Evolutionary conservation across 2,113 vertebrate genomes (phyloP), one percentile per base, ranked within the genome.

Genomic region (Lycaon pictus): DNA sequence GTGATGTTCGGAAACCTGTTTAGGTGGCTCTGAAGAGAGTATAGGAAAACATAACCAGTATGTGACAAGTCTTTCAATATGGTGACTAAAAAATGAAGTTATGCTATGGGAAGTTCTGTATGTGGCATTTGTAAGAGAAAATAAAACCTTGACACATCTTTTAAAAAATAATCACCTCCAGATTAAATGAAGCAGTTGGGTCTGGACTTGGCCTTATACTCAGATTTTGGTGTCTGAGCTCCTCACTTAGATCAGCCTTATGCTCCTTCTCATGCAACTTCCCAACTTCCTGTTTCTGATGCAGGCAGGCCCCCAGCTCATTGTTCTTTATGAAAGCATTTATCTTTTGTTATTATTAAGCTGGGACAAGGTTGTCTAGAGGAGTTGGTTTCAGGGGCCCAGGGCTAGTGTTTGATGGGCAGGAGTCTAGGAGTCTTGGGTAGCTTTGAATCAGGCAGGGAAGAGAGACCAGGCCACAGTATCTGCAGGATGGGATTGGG

Each of bases 321-420:
- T 55, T 84, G 79, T 81, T 82, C 65, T 95, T 72, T 53, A 63
- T 51, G 51, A 69, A 86, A 60, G 8, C 11, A 55, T 91, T 94
- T 91, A 48, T 77, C 67, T 79, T 91, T 93, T 77, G 12, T 91
- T 77, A 69, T 43, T 90, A 29, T 69, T 82, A 77, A 69, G 81
- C 35, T 53, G 67, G 17, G n/a, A 77, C 20, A 1, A 82, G 37
- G 81, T 76, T 87, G 58, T 20, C 27, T 23, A 29, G 80, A 63
- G 63, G 65, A 65, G 56, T 48, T 81, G 65, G 32, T n/a, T 25
- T 37, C 27, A 51, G 81, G 35, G 35, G 16, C 22, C 53, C 15
- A n/a, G 90, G 19, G 55, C 8, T 76, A 48, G 8, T 10, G 10
- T 77, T 32, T 89, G 71, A 84, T 65, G 17, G 35, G 22, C 55